Evolutionary conservation across 2,113 vertebrate species (phyloP), one percentile per base, ranked within the genome.

Genomic region (Siniperca chuatsi): DNA sequence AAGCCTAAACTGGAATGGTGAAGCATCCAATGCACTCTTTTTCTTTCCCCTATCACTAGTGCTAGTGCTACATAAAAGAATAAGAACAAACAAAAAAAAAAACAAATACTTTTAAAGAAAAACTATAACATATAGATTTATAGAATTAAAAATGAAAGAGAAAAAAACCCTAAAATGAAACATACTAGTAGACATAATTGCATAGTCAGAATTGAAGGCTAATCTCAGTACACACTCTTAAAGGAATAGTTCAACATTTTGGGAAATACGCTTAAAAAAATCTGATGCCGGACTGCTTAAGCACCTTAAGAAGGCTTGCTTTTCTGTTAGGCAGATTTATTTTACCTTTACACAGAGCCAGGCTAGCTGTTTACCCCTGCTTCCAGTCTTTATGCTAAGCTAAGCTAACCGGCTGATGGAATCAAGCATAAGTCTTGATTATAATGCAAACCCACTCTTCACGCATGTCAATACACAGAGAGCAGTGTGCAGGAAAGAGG

Each of bases 361-460:
- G 29, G 29, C 29, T 29, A 29, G 29, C 29, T 29, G 29, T 29
- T 29, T 29, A 55, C 10, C 52, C 18, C 50, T 77, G 35, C n/a
- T 44, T 78, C 50, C 37, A 64, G 57, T 71, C 15, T 75, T 75
- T 61, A 23, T 72, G 66, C 35, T 25, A 60, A 57, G 73, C 62
- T 78, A 48, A 83, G 25, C 73, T 75, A 68, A 61, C 52, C 23
- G 3, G 35, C 40, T 29, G 29, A 29, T 29, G 67, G n/a, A 70
- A 74, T 75, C 60, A 60, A 50, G 46, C 64, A 44, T 79, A 90
- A 78, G 58, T 87, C 71, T 75, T 42, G 87, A 88, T 90, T 86
- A 75, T 60, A 33, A 89, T 88, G 82, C 87, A 78, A 54, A 60
- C 40, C 35, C 83, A 78, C 58, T 81, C 77, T 82, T 68, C 42